Base-by-base conservation (phyloP, 2,888 invertebrate genomes). In the Balanococcus diminutus region DNA sequence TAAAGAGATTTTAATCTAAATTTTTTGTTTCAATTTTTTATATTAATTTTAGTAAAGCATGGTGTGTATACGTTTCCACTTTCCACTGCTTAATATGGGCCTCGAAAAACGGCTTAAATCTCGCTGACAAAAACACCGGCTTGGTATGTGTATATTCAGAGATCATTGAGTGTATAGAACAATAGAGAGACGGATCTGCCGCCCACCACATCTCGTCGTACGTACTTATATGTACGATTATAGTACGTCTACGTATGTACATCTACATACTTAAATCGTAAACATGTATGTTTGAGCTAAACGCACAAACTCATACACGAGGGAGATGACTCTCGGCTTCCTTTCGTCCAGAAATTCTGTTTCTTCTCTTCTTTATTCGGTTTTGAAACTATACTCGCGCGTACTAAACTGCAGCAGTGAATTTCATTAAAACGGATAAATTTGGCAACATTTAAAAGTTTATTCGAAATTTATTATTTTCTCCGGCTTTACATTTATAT, bases 391-490 rank as follows among this genome's bases (percentile, higher is more conserved):
- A 22, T 56, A n/a, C n/a, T 22, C 6, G 22, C 56, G 42, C 8
- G 36, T 36, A 36, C n/a, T 56, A 56, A 56, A 56, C 56, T 56
- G 72, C 72, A 72, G 72, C 31, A 28, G 28, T 72, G 28, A 28
- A 31, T 72, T 31, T 28, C 31, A 31, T 31, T 72, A 31, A 72
- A 72, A 72, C 16, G 31, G 72, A 72, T 72, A 72, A 72, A 72
- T 72, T 72, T 31, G 72, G 72, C 72, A 72, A 31, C 72, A 72
- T 72, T 72, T 72, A 72, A 31, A 72, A 28, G 72, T 72, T 31
- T n/a, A 67, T 67, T 67, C 25, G 72, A 72, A 72, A 72, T 72
- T 72, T 72, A 72, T n/a, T 56, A 56, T 56, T 56, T 56, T 72
- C 31, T 31, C 72, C 11, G 31, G 72, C 31, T 56, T 72, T 72